Base-by-base conservation (phyloP, 2,113 vertebrate species). In the Clarias gariepinus region DNA sequence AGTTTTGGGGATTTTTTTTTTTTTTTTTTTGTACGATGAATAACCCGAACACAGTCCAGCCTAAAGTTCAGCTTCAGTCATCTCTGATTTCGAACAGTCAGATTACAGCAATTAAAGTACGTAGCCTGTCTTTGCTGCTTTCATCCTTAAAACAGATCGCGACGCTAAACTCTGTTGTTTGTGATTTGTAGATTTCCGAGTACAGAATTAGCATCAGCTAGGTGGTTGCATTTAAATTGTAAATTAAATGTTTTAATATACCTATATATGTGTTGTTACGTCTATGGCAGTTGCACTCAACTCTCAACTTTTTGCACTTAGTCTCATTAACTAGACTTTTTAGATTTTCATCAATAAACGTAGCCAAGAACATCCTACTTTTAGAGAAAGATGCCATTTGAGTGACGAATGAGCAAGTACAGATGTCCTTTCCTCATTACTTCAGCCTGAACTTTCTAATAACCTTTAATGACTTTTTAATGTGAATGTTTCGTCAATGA, bases 91-190 rank as follows among this genome's bases (percentile, higher is more conserved):
- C 81, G 55, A 91, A 88, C 82, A 91, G 79, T 80, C 87, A 91
- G 81, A 89, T 90, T 58, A 87, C 68, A 28, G 74, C 90, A 21
- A 61, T 89, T 57, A 88, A 91, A 92, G 92, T 92, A 91, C 81
- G 90, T 90, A 73, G 61, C n/a, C 58, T 73, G 7, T 47, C 63
- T 47, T 85, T 68, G 25, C 13, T 69, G 63, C 84, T 66, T 79
- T 64, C 63, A 15, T 63, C 4, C 19, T 61, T 55, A 21, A 6
- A 64, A 3, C 3, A 52, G 6, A 2, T 25, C 52, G 23, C 6
- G 41, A 76, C 0, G 41, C 2, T 52, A 52, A 77, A 55, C 25
- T n/a, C 53, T 15, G 33, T 47, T 30, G 36, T 33, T 21, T 28
- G 1, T n/a, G 9, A 23, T 63, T 85, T 53, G 13, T 30, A 23